phyloP scores from a whole-genome alignment of 2,888 invertebrate genomes.

The Papilio demoleus region DNA sequence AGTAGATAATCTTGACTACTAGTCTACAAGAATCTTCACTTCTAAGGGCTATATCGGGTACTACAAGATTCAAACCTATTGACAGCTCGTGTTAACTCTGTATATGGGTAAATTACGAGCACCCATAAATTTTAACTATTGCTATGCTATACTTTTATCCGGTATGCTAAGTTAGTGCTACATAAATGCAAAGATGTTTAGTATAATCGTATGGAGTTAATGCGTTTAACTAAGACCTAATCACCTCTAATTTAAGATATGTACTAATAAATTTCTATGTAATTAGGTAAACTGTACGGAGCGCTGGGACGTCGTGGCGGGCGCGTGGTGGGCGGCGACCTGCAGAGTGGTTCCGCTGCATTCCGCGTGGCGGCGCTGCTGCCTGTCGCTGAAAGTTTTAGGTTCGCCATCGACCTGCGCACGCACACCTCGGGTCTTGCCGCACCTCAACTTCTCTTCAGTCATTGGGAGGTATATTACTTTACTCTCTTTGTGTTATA shows the following conservation, averaged over 20 bases:
- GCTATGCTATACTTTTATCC: too few species aligned
- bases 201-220: too few species aligned
- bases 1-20: not conserved
- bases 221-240: too few species aligned
- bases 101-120: too few species aligned
- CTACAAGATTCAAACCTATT: too few species aligned
- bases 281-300: slow-evolving; percentile 93
- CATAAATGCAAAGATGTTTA: too few species aligned
- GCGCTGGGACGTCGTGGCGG: slow-evolving; percentile 95
- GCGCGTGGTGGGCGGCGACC: slow-evolving; percentile 93
- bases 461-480: slow-evolving; percentile 96
- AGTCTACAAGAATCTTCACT: not conserved
- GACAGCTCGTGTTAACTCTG: too few species aligned
- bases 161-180: too few species aligned
- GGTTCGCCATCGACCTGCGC: slow-evolving; percentile 96
- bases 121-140: too few species aligned
- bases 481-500: not conserved
- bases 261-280: slow-evolving; percentile 27
- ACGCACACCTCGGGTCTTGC: slow-evolving; percentile 98
- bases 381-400: slow-evolving; percentile 98
- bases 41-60: too few species aligned
- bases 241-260: not conserved
- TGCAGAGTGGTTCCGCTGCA: slow-evolving; percentile 94
- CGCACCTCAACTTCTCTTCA: slow-evolving; percentile 96
- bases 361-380: slow-evolving; percentile 95